Conservation (phyloP, 92 coral and sea anemone species). For the Bergia sp. region DNA sequence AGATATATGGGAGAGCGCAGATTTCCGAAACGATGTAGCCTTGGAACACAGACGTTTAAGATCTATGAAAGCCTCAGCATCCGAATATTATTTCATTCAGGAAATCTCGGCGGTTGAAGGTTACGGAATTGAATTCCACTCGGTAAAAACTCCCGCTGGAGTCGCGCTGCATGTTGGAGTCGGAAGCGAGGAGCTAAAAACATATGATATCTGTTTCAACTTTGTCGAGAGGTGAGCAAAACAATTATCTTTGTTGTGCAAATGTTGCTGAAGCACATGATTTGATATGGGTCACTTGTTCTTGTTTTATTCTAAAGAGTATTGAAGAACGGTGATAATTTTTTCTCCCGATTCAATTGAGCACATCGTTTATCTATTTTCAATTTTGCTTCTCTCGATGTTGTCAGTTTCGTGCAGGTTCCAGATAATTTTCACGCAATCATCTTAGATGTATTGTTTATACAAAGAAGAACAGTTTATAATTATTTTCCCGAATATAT, state of each 20-base stretch:
- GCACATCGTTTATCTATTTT: not conserved
- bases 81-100: slow-evolving; percentile 87
- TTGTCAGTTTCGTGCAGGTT: not conserved
- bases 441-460: not conserved
- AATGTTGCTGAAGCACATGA: slow-evolving; percentile 28
- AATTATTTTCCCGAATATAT: not conserved
- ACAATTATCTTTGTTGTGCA: slow-evolving; percentile 39
- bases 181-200: slow-evolving; percentile 87
- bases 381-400: not conserved
- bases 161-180: slow-evolving; percentile 78
- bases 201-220: slow-evolving; percentile 78
- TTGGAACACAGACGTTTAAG: slow-evolving; percentile 72
- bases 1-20: slow-evolving; percentile 71
- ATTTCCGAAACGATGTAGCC: slow-evolving; percentile 73
- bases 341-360: not conserved
- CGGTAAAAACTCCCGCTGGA: slow-evolving; percentile 76
- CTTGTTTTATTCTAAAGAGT: slow-evolving; percentile 2
- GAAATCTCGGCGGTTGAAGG: slow-evolving; percentile 83
- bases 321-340: not conserved
- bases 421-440: not conserved
- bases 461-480: too few relatives aligned
- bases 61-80: slow-evolving; percentile 79
- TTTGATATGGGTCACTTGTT: slow-evolving; percentile 44
- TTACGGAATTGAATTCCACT: slow-evolving; percentile 91
- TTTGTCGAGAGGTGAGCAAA: slow-evolving; percentile 79